Evolutionary conservation across 2,888 invertebrate species (phyloP), one percentile per base, ranked within the genome.

Genomic region (Thyatira batis): DNA sequence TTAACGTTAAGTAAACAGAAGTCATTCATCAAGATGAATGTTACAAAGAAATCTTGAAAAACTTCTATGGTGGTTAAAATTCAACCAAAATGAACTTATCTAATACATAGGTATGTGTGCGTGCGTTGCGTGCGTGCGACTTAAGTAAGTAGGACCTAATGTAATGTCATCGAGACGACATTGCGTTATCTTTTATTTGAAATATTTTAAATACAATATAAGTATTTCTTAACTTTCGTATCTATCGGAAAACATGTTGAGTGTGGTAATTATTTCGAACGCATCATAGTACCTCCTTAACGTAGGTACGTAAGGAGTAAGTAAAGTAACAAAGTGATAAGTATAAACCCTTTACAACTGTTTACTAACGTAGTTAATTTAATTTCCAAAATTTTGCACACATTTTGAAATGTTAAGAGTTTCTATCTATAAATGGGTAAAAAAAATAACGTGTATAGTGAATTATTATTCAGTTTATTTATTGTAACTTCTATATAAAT

Each of bases 1-100:
- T 60, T 69, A 68, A 67, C 65, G 61, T 60, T 44, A 49, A 51
- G 55, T 54, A 58, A 55, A 59, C 21, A 45, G 53, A 52, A 59
- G 43, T 55, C 57, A 60, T 60, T 54, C 53, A 23, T 49, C 45
- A 46, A 52, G 54, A 52, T 21, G 25, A 49, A 44, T 49, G 27
- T 21, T 49, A 39, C 25, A 43, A 3, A 48, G 27, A 50, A n/a
- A 51, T 25, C 46, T 33, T 45, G 23, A 21, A 45, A 45, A 39
- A 39, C 33, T 39, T 23, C 3, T 23, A 23, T 23, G 23, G 33
- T n/a, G n/a, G n/a, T n/a, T n/a, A n/a, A n/a, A 30, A 2, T 30
- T 11, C 10, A 2, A 45, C 45, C 20, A 9, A 21, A 20, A 20
- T 21, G 21, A 45, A 39, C 17, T 17, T 5, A 39, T 17, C 13